phyloP scores from a whole-genome alignment of 2,113 vertebrate species.

The Capricornis sumatraensis region DNA sequence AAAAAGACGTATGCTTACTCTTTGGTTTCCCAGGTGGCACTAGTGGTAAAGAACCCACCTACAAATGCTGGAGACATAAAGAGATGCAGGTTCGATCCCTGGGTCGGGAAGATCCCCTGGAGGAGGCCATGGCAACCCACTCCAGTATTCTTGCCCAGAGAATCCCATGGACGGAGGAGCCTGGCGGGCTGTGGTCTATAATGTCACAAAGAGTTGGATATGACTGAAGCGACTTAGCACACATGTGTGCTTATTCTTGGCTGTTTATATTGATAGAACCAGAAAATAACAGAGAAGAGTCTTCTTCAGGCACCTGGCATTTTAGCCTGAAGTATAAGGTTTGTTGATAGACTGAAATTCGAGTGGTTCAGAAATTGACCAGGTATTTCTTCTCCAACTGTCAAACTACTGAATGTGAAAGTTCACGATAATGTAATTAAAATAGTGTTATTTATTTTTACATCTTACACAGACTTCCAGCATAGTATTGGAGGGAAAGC shows the following conservation, averaged over 20 bases:
- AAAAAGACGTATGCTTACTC: neutral
- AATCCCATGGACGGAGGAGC: neutral
- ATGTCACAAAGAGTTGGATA: neutral
- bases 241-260: neutral
- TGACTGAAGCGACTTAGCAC: neutral
- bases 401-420: neutral
- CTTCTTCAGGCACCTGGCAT: neutral
- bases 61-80: neutral
- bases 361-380: neutral
- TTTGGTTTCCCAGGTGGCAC: neutral
- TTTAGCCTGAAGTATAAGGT: neutral
- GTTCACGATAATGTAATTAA: neutral
- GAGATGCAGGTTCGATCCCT: neutral
- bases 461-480: neutral
- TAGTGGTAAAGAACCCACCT: neutral
- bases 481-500: neutral
- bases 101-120: neutral
- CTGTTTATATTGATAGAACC: neutral
- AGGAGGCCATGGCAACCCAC: neutral
- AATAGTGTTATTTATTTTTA: neutral
- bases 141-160: neutral
- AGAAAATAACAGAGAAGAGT: neutral
- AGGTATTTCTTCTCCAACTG: neutral
- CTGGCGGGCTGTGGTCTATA: neutral
- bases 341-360: neutral